Conservation (phyloP, 2,797 vertebrate genomes). For the Selene dorsalis region DNA sequence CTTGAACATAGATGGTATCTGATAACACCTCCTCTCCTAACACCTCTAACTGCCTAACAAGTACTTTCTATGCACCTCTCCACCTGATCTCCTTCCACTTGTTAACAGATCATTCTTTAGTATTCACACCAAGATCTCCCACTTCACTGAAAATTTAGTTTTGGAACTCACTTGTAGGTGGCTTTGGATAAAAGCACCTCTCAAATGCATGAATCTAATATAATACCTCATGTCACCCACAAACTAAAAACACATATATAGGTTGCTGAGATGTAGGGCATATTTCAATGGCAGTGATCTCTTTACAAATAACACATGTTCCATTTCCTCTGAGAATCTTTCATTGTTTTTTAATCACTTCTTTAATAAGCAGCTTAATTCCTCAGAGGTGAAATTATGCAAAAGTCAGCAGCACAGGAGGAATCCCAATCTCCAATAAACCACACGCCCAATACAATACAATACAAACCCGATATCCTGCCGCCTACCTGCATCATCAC, state of each 20-base stretch:
- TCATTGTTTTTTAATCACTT: not conserved
- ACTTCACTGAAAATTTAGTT: too few relatives aligned
- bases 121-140: too few relatives aligned
- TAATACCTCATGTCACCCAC: not conserved
- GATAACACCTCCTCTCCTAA: too few relatives aligned
- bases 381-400: constrained; percentile 1
- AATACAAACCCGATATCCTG: not conserved
- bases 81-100: too few relatives aligned
- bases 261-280: not conserved
- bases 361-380: not conserved
- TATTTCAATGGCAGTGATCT: not conserved
- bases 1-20: too few relatives aligned
- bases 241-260: not conserved
- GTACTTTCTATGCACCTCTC: too few relatives aligned
- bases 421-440: not conserved
- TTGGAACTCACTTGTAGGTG: too few relatives aligned
- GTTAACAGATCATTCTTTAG: too few relatives aligned
- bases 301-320: not conserved
- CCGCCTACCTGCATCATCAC: not conserved
- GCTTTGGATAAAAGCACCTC: too few relatives aligned
- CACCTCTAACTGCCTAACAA: too few relatives aligned
- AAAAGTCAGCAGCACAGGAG: not conserved
- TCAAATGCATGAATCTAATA: too few relatives aligned
- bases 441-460: not conserved
- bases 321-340: not conserved